phyloP scores from a whole-genome alignment of 2,888 invertebrate genomes.

The Xanthorhoe spadicearia region DNA sequence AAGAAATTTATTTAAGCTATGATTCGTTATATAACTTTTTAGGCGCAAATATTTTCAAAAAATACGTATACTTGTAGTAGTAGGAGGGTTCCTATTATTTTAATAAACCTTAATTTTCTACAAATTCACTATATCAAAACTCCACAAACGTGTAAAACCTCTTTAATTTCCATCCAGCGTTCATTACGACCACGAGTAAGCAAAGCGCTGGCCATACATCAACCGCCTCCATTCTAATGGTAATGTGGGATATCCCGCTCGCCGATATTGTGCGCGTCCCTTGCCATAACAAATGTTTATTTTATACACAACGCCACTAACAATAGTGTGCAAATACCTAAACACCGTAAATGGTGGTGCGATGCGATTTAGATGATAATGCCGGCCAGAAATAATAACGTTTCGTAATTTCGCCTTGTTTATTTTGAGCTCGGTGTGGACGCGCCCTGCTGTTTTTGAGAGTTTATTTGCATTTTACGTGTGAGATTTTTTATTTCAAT shows the following conservation, averaged over 20 bases:
- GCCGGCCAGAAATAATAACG: conserved; percentile 76
- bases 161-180: conserved; percentile 41
- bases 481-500: conserved; percentile 36
- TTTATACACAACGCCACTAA: conserved; percentile 85
- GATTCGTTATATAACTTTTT: background rate
- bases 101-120: background rate
- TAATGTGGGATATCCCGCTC: conserved; percentile 75
- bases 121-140: background rate
- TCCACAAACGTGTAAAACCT: conserved; percentile 10
- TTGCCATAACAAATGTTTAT: conserved; percentile 84
- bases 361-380: conserved; percentile 85
- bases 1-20: background rate
- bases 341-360: conserved; percentile 79
- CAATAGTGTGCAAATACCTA: conserved; percentile 85
- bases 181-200: conserved; percentile 45
- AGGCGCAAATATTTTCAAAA: too few species aligned
- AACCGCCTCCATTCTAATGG: conserved; percentile 80
- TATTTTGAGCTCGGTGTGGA: conserved; percentile 54
- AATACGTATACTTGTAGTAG: too few species aligned
- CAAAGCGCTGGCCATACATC: conserved; percentile 75
- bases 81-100: background rate
- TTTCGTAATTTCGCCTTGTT: conserved; percentile 68
- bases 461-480: conserved; percentile 46
- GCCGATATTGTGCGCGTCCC: conserved; percentile 78
- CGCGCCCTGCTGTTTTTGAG: conserved; percentile 46